Percentiles rank a stretch among this genome's conserved stretches.
Conservation (phyloP, 1,140 invertebrate genomes). For the Apolygus lucorum region DNA sequence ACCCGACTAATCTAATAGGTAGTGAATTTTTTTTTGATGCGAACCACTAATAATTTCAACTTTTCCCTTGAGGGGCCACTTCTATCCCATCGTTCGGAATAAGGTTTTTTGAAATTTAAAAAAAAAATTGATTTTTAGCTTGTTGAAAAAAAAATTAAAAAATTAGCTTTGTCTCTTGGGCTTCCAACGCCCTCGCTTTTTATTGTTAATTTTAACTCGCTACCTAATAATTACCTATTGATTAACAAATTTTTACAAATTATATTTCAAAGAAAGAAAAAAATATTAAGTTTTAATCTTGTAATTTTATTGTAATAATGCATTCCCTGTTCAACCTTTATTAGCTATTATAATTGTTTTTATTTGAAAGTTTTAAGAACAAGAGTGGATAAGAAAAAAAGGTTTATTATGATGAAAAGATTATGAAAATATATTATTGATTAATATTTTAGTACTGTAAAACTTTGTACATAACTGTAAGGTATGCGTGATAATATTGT, state of each 20-base stretch:
- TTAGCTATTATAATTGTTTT: slow-evolving; percentile 14
- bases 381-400: slow-evolving; percentile 22
- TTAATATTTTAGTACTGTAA: slow-evolving; percentile 28
- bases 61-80: slow-evolving; percentile 9
- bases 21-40: no score
- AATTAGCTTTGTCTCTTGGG: slow-evolving; percentile 9
- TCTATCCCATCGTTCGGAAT: neutral
- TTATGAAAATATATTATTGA: slow-evolving; percentile 25
- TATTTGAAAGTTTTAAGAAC: slow-evolving; percentile 18
- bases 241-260: slow-evolving; percentile 18
- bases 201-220: slow-evolving; percentile 25
- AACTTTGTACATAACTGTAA: slow-evolving; percentile 26
- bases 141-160: slow-evolving; percentile 10
- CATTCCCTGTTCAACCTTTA: slow-evolving; percentile 26
- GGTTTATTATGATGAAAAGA: slow-evolving; percentile 18
- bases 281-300: slow-evolving; percentile 24
- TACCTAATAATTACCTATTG: slow-evolving; percentile 21
- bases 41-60: no score
- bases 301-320: slow-evolving; percentile 28
- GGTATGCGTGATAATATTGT: slow-evolving; percentile 20
- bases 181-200: slow-evolving; percentile 12
- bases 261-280: slow-evolving; percentile 8
- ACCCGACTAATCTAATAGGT: no score
- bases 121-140: slow-evolving; percentile 1
- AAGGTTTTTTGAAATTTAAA: neutral